Evolutionary conservation across 2,113 vertebrate genomes (phyloP).

Genomic region (Myodes glareolus): DNA sequence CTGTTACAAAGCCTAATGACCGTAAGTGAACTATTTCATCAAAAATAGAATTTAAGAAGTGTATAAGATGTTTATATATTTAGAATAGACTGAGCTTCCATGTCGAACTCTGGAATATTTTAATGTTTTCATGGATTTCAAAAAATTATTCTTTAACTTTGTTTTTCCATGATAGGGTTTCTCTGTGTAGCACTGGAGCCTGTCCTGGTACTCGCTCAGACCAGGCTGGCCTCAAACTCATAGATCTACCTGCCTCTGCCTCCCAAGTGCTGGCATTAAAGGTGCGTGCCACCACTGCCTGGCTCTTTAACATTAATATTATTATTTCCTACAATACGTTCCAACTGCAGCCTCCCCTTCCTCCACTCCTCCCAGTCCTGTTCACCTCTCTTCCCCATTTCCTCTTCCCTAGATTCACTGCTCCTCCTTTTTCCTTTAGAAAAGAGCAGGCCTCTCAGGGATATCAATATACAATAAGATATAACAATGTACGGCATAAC

Average conservation of each 20-base stretch:
- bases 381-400: neutral
- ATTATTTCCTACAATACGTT: neutral
- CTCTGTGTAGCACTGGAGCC: too few relatives aligned
- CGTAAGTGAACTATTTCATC: conserved; percentile 72
- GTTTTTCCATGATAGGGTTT: too few relatives aligned
- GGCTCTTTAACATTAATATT: neutral
- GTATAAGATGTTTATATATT: neutral
- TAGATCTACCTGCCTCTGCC: too few relatives aligned
- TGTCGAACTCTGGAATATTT: neutral
- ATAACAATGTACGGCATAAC: neutral
- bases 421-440: neutral
- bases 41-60: conserved; percentile 15
- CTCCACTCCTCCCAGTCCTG: neutral
- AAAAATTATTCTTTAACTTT: neutral
- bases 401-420: neutral
- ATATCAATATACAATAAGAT: neutral
- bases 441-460: neutral
- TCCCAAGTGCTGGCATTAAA: too few relatives aligned
- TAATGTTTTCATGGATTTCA: neutral
- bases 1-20: conserved; percentile 76
- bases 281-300: too few relatives aligned
- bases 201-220: too few relatives aligned
- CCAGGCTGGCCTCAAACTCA: too few relatives aligned
- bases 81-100: neutral
- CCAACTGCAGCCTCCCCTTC: too few relatives aligned